A percentile compares a stretch with the other conserved stretches of the same genome.
phyloP scores from a whole-genome alignment of 2,113 vertebrate genomes.

The Trichechus manatus region DNA sequence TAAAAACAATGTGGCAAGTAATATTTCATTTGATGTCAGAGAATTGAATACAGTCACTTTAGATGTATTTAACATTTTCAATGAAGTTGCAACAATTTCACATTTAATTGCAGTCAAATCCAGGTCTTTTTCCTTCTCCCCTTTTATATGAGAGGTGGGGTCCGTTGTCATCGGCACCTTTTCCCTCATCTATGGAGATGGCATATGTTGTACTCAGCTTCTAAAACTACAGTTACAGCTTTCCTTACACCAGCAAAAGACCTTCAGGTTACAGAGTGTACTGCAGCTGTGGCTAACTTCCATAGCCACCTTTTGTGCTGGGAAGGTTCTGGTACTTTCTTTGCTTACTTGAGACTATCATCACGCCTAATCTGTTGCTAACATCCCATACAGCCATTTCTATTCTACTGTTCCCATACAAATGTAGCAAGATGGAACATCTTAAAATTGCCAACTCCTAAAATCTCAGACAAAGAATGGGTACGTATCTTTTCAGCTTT shows the following conservation, averaged over 20 bases:
- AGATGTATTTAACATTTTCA: not conserved
- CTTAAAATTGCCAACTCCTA: not conserved
- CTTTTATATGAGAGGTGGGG: not conserved
- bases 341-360: not conserved
- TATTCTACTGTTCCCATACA: too few relatives aligned
- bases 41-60: not conserved
- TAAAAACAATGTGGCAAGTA: not conserved
- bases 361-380: not conserved
- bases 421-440: not conserved
- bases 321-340: not conserved
- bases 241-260: not conserved
- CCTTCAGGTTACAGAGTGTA: not conserved
- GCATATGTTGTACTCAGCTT: not conserved
- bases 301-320: not conserved
- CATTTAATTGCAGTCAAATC: not conserved
- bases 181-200: not conserved
- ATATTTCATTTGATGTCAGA: constrained; percentile 26
- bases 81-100: not conserved
- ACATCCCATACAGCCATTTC: not conserved
- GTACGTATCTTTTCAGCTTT: not conserved
- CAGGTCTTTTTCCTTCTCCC: not conserved
- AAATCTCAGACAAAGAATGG: not conserved
- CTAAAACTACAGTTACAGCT: not conserved
- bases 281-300: not conserved
- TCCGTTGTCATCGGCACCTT: not conserved